Evolutionary conservation across 1,140 invertebrate species (phyloP).

Genomic region (Cydia fagiglandana): DNA sequence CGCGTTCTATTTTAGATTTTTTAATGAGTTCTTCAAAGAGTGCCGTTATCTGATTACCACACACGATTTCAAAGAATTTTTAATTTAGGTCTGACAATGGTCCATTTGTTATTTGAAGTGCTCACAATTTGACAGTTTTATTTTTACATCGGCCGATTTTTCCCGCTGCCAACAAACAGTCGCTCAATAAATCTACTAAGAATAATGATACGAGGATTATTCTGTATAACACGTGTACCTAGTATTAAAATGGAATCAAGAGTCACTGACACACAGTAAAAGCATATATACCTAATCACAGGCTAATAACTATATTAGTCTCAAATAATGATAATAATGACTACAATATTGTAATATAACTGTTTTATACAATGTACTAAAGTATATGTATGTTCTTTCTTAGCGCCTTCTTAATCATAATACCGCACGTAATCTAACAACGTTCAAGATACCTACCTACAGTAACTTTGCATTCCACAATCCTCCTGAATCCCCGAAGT

Average conservation of each 20-base stretch:
- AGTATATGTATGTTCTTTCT: too few species aligned
- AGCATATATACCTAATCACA: too few species aligned
- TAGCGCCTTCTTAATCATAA: too few species aligned
- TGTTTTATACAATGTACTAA: too few species aligned
- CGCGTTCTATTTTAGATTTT: conserved; percentile 1
- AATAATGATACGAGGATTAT: neutral
- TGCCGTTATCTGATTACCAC: conserved; percentile 4
- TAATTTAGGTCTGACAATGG: conserved; percentile 25
- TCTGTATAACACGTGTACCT: neutral
- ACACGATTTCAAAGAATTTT: conserved; percentile 3
- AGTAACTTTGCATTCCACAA: too few species aligned
- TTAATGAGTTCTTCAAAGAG: neutral
- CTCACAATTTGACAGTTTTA: conserved; percentile 1
- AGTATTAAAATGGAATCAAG: neutral
- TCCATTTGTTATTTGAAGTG: conserved; percentile 26
- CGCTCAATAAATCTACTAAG: conserved; percentile 3
- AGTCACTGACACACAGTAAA: neutral
- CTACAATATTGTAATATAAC: too few species aligned
- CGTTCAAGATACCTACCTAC: too few species aligned
- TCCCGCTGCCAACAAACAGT: neutral
- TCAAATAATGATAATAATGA: too few species aligned
- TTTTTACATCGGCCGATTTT: neutral
- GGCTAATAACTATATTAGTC: too few species aligned
- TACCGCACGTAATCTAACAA: too few species aligned
- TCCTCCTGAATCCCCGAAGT: too few species aligned